Conservation (phyloP, 2,888 invertebrate species). For the Alcis repandata region DNA sequence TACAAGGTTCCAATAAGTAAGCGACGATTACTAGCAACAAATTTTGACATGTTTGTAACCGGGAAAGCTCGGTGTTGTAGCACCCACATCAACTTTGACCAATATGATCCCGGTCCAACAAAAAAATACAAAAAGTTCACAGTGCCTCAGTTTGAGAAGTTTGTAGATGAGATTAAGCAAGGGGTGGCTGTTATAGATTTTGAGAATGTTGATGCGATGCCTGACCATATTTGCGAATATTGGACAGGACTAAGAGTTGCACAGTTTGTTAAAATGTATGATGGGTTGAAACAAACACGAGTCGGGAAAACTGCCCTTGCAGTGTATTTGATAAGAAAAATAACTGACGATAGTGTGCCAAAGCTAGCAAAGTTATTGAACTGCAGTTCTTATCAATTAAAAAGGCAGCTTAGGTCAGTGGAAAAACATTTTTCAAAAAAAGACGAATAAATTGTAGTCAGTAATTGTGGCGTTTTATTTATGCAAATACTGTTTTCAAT, state of each 20-base stretch:
- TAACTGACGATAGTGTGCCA: slow-evolving; percentile 7
- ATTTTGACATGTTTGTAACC: not conserved
- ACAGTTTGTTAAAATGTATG: slow-evolving; percentile 6
- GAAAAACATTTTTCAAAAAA: not conserved
- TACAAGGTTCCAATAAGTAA: not conserved
- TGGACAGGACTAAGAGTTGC: slow-evolving; percentile 9
- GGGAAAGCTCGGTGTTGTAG: not conserved
- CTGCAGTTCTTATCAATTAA: not conserved
- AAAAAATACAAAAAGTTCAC: not conserved
- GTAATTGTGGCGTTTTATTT: not conserved
- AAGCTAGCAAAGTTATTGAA: slow-evolving; percentile 13
- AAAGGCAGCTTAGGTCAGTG: not conserved
- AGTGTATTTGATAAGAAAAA: slow-evolving; percentile 7
- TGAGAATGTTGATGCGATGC: slow-evolving; percentile 14
- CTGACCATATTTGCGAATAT: slow-evolving; percentile 13
- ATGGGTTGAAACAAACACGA: not conserved
- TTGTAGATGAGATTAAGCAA: slow-evolving; percentile 3
- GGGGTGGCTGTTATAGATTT: slow-evolving; percentile 11
- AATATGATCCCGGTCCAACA: not conserved
- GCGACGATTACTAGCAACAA: not conserved
- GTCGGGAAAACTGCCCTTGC: slow-evolving; percentile 11
- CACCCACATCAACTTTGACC: not conserved
- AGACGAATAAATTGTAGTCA: not conserved
- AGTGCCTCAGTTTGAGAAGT: slow-evolving; percentile 4
- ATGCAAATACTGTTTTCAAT: too few species aligned